These are phyloP conservation scores for Diplogasteroides magnus DNA, from an alignment of 1,140 invertebrate genomes.

Conservation along the genomic window DNA sequence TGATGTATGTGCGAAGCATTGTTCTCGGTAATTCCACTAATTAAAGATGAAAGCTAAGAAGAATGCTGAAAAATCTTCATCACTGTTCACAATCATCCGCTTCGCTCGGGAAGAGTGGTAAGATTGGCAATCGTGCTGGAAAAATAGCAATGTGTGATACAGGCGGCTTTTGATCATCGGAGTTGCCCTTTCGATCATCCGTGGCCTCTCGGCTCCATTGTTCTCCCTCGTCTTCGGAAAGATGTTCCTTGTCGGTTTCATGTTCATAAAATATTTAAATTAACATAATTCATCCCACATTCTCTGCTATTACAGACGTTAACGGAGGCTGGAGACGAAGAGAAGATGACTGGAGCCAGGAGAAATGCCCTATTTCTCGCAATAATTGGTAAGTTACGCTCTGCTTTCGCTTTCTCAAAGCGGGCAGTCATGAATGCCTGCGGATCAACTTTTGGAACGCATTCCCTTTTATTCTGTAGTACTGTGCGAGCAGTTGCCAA, in stretches of 20 bases:
- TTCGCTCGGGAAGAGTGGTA: neutral
- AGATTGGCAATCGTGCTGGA: neutral
- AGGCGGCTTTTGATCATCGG: neutral
- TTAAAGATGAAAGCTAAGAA: too few relatives aligned
- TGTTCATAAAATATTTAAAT: constrained; percentile 43
- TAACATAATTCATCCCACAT: constrained; percentile 3
- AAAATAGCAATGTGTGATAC: neutral
- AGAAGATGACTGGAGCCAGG: neutral
- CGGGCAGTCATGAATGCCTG: too few relatives aligned
- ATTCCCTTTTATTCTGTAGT: too few relatives aligned
- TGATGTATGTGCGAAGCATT: too few relatives aligned
- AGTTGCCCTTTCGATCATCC: constrained; percentile 2
- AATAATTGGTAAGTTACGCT: neutral
- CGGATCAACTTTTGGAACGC: too few relatives aligned
- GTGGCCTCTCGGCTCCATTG: too few relatives aligned
- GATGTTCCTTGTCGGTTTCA: constrained; percentile 49
- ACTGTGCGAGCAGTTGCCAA: too few relatives aligned
- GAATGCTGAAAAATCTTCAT: too few relatives aligned
- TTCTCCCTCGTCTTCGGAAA: constrained; percentile 40
- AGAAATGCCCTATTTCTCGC: neutral
- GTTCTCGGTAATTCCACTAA: too few relatives aligned
- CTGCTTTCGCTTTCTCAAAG: neutral
- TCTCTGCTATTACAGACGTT: neutral
- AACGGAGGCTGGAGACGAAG: neutral
- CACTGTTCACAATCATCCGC: neutral